Conservation (phyloP, 2,797 vertebrate genomes). For the Mastacembelus armatus region DNA sequence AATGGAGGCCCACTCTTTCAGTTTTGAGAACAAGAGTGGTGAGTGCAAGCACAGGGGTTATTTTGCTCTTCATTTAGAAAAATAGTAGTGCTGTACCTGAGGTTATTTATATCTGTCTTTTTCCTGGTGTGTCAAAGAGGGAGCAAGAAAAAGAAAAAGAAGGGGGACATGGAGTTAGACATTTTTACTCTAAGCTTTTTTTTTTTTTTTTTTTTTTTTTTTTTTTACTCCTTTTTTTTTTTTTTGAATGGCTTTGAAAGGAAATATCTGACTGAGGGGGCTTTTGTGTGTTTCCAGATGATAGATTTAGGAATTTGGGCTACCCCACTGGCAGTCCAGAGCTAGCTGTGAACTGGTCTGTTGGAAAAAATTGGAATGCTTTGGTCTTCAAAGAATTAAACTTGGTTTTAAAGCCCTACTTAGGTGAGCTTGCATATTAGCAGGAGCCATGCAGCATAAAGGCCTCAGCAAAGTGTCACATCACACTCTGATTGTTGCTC, state of each 20-base stretch:
- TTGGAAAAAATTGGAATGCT: slow-evolving; percentile 98
- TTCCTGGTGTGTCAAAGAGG: slow-evolving; percentile 79
- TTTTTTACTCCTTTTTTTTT: slow-evolving; percentile 30
- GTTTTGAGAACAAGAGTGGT: slow-evolving; percentile 88
- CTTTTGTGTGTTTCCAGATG: slow-evolving; percentile 99
- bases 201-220: slow-evolving; percentile 50
- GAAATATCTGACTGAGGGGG: slow-evolving; percentile 91
- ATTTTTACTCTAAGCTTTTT: slow-evolving; percentile 88
- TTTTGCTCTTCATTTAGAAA: slow-evolving; percentile 90
- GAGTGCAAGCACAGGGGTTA: slow-evolving; percentile 84
- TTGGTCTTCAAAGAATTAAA: slow-evolving; percentile 99
- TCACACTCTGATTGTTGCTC: slow-evolving; percentile 82
- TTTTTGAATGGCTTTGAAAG: slow-evolving; percentile 86
- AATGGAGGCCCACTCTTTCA: slow-evolving; percentile 94
- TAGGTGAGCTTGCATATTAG: slow-evolving; percentile 97
- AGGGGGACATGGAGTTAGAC: slow-evolving; percentile 86
- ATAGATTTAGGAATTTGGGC: slow-evolving; percentile 99
- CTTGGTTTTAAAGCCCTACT: slow-evolving; percentile 97
- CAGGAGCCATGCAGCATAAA: slow-evolving; percentile 88
- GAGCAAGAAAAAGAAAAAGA: slow-evolving; percentile 53
- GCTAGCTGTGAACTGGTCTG: slow-evolving; percentile 99
- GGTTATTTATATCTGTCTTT: slow-evolving; percentile 86
- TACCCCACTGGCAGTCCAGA: slow-evolving; percentile 97
- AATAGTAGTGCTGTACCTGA: slow-evolving; percentile 88
- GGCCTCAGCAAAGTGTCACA: slow-evolving; percentile 86